A percentile compares a stretch with the other conserved stretches of the same genome.
Evolutionary conservation across 2,797 vertebrate species (phyloP).

Genomic region (Spinus pinus): DNA sequence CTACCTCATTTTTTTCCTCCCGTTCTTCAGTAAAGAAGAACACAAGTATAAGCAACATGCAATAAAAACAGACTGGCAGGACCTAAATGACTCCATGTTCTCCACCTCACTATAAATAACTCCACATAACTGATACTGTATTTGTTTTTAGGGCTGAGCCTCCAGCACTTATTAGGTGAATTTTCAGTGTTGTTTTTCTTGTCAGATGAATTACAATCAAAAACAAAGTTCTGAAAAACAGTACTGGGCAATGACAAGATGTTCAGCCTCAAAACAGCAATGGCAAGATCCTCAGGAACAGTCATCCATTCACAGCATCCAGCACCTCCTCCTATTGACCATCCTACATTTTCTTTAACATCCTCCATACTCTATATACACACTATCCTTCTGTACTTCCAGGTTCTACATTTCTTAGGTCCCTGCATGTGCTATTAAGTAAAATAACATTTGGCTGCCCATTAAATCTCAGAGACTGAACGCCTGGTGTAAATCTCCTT

Average conservation of each 20-base stretch:
- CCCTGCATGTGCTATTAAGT: not conserved
- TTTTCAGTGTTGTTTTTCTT: not conserved
- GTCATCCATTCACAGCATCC: not conserved
- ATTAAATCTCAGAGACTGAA: not conserved
- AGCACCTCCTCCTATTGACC: not conserved
- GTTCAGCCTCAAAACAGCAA: not conserved
- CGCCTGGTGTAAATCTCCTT: not conserved
- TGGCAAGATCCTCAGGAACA: not conserved
- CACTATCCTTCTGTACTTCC: not conserved
- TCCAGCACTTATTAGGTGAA: not conserved
- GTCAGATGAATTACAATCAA: not conserved
- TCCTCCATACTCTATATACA: not conserved
- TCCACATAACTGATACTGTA: not conserved
- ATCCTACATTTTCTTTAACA: not conserved
- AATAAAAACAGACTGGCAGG: not conserved
- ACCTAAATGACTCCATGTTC: not conserved
- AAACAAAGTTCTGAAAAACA: not conserved
- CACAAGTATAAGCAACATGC: not conserved
- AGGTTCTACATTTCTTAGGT: not conserved
- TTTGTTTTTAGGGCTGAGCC: not conserved
- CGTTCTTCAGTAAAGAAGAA: rapidly evolving
- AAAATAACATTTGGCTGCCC: not conserved
- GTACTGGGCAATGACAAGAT: not conserved
- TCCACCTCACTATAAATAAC: not conserved
- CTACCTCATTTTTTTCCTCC: not conserved